Percentiles rank a stretch among this genome's conserved stretches.
These are phyloP conservation scores for Thumatha senex DNA, from an alignment of 2,888 invertebrate species.

Conservation along the genomic window DNA sequence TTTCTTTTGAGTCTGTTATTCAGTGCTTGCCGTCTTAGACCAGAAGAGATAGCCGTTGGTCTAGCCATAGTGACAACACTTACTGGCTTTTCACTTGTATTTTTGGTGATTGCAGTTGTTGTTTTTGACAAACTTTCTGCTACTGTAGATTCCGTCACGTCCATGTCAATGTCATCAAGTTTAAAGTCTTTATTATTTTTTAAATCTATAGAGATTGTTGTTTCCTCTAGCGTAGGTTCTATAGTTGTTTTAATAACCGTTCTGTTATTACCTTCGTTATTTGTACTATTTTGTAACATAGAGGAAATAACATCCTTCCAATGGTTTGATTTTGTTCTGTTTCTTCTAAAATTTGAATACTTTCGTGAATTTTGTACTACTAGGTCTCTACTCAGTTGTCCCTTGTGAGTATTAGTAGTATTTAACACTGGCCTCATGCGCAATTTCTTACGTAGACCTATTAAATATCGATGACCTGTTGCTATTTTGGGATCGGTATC, in stretches of 20 bases:
- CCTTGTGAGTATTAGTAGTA: slow-evolving; percentile 50
- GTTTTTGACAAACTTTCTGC: slow-evolving; percentile 38
- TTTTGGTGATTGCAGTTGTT: slow-evolving; percentile 21
- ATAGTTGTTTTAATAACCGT: slow-evolving; percentile 38
- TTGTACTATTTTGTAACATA: slow-evolving; percentile 45
- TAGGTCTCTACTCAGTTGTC: slow-evolving; percentile 65
- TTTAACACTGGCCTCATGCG: slow-evolving; percentile 60
- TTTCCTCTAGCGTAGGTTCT: slow-evolving; percentile 21
- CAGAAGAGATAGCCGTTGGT: slow-evolving; percentile 49
- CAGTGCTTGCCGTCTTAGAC: slow-evolving; percentile 59
- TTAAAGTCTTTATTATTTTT: slow-evolving; percentile 18
- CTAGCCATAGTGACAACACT: slow-evolving; percentile 37
- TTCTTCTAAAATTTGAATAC: slow-evolving; percentile 57
- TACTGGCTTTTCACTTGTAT: slow-evolving; percentile 42
- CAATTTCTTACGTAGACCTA: slow-evolving; percentile 58
- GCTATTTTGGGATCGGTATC: slow-evolving; percentile 38
- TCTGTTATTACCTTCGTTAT: slow-evolving; percentile 35
- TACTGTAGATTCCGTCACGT: slow-evolving; percentile 25
- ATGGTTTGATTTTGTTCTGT: slow-evolving; percentile 57
- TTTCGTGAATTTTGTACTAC: slow-evolving; percentile 59
- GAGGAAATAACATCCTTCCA: slow-evolving; percentile 58
- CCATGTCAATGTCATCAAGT: slow-evolving; percentile 33
- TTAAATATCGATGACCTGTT: slow-evolving; percentile 51
- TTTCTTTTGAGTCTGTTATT: slow-evolving; percentile 67
- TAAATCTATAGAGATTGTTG: slow-evolving; percentile 16